Conservation (phyloP, 2,797 vertebrate species). For the Pteropus rufus region DNA sequence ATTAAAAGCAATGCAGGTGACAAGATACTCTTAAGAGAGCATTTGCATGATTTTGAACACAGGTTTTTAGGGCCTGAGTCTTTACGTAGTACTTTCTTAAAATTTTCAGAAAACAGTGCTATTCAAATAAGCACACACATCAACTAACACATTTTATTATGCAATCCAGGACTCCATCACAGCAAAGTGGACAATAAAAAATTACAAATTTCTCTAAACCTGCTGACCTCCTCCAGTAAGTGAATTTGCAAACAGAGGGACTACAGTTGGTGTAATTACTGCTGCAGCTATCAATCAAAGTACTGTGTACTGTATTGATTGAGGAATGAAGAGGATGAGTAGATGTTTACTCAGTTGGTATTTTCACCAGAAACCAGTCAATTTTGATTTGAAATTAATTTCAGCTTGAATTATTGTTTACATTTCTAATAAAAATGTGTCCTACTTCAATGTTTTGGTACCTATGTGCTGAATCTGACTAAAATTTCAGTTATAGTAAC, state of each 20-base stretch:
- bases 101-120: not conserved
- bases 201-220: conserved; percentile 47
- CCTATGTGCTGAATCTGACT: not conserved
- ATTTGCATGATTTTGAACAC: not conserved
- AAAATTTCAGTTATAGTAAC: not conserved
- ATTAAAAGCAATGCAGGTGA: not conserved
- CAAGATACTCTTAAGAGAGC: not conserved
- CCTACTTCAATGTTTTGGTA: not conserved
- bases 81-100: not conserved
- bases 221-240: conserved; percentile 90
- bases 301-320: conserved; percentile 93
- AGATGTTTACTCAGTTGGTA: not conserved
- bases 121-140: not conserved
- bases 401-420: not conserved
- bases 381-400: not conserved
- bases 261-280: conserved; percentile 86
- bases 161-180: not conserved
- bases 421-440: not conserved
- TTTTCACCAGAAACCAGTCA: not conserved
- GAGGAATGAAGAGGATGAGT: conserved; percentile 91
- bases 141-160: not conserved
- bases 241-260: conserved; percentile 88
- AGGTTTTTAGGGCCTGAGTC: not conserved
- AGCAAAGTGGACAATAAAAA: not conserved
- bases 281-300: conserved; percentile 95